phyloP scores from a whole-genome alignment of 30 jellyfish, hydroid and myxozoan species.

The Nemopilema nomurai region DNA sequence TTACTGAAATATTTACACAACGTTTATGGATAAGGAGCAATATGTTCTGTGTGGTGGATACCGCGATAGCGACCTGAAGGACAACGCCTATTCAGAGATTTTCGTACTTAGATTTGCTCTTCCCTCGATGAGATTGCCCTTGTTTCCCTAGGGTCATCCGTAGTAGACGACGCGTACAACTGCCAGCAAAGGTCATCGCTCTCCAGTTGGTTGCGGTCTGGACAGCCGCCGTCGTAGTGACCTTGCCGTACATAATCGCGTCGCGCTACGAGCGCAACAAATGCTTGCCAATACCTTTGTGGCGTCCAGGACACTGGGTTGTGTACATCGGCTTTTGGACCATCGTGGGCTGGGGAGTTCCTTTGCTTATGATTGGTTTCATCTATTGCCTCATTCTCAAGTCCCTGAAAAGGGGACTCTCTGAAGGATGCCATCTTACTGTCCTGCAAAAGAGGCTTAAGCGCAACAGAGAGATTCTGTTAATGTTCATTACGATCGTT shows the following conservation, averaged over 20 bases:
- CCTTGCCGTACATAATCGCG: constrained; percentile 41
- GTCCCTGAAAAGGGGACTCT: constrained; percentile 3
- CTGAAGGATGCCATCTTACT: neutral
- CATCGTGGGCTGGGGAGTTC: constrained; percentile 57
- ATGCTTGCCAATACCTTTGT: constrained; percentile 16
- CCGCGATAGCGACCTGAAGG: too few species aligned
- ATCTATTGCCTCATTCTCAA: constrained; percentile 29
- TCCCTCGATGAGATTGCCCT: neutral
- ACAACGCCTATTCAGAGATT: neutral
- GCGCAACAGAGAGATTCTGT: constrained; percentile 39
- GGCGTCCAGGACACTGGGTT: constrained; percentile 16
- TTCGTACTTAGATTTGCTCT: neutral
- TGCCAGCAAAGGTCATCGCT: constrained; percentile 7
- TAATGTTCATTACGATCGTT: constrained; percentile 22
- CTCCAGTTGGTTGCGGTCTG: constrained; percentile 11
- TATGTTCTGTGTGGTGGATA: too few species aligned
- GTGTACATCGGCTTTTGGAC: constrained; percentile 49
- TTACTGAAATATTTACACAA: too few species aligned
- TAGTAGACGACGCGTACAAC: neutral
- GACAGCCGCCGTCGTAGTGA: constrained; percentile 26
- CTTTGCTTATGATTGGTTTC: constrained; percentile 4
- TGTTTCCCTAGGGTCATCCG: constrained; percentile 11
- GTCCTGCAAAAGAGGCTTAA: constrained; percentile 24
- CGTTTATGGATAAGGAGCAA: too few species aligned
- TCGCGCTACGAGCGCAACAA: neutral